A percentile compares a stretch with the other conserved stretches of the same genome.
Conservation (phyloP, 2,888 invertebrate species). For the Acrobasis consociella region DNA sequence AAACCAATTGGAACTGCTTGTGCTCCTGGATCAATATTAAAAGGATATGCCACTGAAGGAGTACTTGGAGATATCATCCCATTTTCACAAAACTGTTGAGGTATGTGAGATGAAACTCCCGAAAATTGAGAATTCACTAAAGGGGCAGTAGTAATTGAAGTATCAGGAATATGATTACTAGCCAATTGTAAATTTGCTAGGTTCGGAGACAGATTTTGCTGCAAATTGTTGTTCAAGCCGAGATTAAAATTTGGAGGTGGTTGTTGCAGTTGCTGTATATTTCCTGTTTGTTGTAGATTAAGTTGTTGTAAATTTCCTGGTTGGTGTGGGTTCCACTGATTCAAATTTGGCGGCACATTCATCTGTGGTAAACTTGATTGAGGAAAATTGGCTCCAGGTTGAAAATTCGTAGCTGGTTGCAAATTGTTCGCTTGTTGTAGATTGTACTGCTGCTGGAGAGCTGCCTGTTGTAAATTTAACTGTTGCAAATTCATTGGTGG, state of each 20-base stretch:
- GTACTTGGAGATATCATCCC: not conserved
- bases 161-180: constrained; percentile 4
- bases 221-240: constrained; percentile 12
- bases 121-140: constrained; percentile 1
- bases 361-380: constrained; percentile 17
- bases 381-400: constrained; percentile 11
- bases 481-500: constrained; percentile 41
- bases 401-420: constrained; percentile 8
- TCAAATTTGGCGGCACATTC: constrained; percentile 31
- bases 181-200: constrained; percentile 10
- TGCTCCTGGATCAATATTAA: not conserved
- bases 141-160: constrained; percentile 1
- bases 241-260: constrained; percentile 5
- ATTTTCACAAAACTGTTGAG: constrained; percentile 19
- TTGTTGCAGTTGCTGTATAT: constrained; percentile 28
- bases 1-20: constrained; percentile 8
- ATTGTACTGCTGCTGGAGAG: constrained; percentile 25
- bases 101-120: constrained; percentile 16
- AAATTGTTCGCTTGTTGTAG: constrained; percentile 27
- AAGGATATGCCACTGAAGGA: not conserved
- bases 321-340: constrained; percentile 31
- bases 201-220: constrained; percentile 11
- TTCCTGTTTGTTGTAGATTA: constrained; percentile 20
- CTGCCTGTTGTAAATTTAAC: constrained; percentile 33
- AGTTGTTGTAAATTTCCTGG: constrained; percentile 31